Evolutionary conservation across 2,888 invertebrate genomes (phyloP), one percentile per base, ranked within the genome.

Genomic region (Acronicta psi): DNA sequence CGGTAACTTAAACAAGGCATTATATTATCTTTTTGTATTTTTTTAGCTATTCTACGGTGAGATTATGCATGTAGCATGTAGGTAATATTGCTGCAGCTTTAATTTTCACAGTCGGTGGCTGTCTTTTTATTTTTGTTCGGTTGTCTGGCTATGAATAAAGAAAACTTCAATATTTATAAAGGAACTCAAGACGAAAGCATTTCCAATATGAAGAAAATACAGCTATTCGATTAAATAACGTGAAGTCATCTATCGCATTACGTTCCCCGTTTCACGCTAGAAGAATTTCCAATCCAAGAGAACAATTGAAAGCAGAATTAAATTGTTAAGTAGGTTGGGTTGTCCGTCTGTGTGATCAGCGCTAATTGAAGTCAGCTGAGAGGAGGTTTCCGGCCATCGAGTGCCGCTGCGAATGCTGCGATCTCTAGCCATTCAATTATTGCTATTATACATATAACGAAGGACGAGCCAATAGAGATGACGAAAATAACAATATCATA

Each of bases 371-470:
- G 41, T 42, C 38, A 17, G 31, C 25, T 20, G 8, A n/a, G 7
- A 52, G 17, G 13, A 29, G 11, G 34, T 6, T 47, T 46, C 43
- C 43, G 18, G 17, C 49, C 29, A 36, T 47, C 25, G 55, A 41
- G 18, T 8, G 31, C 31, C 29, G 10, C 23, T 23, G 40, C 44
- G 64, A 47, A 23, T 23, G 10, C 23, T 23, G 40, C 44, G 64
- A 47, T 55, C 25, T 50, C 16, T 46, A 1, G 8, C 31, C 16
- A 51, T 63, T 44, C 8, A 63, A 63, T 51, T n/a, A 40, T 41
- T 11, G 25, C 16, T n/a, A 55, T 55, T 51, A 25, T 66, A 36
- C 3, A n/a, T n/a, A n/a, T 7, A 43, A 18, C 5, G 11, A 7
- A 69, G 36, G 16, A 16, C 45, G 4, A 25, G 10, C 18, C 36